These are phyloP conservation scores for Lasiurus borealis DNA, from an alignment of 2,113 vertebrate species.

Conservation along the genomic window DNA sequence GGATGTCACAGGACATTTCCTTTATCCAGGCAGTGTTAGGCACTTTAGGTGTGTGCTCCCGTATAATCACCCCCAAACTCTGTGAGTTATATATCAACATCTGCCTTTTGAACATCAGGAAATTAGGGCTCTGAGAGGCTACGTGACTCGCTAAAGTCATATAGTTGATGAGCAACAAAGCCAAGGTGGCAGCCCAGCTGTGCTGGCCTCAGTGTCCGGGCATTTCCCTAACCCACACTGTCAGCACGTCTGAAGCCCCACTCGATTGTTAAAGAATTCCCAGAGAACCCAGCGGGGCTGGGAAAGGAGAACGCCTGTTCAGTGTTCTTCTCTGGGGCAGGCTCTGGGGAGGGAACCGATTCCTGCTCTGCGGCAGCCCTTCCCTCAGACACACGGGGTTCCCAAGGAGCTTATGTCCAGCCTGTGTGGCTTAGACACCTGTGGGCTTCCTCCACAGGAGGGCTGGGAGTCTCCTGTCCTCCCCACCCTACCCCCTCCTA, in stretches of 20 bases:
- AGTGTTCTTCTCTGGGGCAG: background rate
- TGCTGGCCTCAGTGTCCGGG: background rate
- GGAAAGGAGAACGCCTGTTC: background rate
- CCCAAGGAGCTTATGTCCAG: background rate
- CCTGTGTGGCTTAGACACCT: background rate
- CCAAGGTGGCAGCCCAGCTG: background rate
- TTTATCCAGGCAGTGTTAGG: background rate
- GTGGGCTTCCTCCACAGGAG: background rate
- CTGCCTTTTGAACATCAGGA: background rate
- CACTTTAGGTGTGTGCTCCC: too few species aligned
- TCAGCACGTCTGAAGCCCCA: fast-evolving
- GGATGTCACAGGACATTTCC: background rate
- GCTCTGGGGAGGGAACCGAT: background rate
- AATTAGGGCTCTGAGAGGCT: background rate
- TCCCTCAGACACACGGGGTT: background rate
- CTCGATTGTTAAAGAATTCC: background rate
- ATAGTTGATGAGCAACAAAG: background rate
- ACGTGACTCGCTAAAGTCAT: background rate
- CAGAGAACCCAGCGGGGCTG: background rate
- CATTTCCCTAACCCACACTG: background rate
- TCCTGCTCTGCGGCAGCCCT: too few species aligned
- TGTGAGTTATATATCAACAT: background rate
- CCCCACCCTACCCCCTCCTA: background rate
- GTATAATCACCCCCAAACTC: background rate
- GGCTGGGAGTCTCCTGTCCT: too few species aligned